These are phyloP conservation scores for Porites cylindrica DNA, from an alignment of 92 coral and sea anemone species.

Conservation along the genomic window DNA sequence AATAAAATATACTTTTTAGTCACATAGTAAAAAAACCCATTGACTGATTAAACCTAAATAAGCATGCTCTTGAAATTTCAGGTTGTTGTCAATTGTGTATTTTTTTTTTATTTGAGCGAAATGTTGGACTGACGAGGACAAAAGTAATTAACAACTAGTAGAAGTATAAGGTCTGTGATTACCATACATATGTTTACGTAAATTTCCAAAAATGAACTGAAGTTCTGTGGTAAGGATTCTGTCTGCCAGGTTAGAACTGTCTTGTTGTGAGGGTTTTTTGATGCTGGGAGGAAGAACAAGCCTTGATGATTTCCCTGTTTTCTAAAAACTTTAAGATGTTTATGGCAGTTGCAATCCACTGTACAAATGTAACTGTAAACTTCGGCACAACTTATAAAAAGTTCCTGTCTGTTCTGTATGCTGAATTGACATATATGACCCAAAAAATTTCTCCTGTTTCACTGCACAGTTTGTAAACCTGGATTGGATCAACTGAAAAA, in stretches of 20 bases:
- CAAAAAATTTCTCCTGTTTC: conserved; percentile 57
- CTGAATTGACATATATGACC: conserved; percentile 49
- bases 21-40: too few relatives aligned
- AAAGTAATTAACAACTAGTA: too few relatives aligned
- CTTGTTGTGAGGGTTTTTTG: conserved; percentile 25
- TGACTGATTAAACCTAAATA: too few relatives aligned
- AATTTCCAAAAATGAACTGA: too few relatives aligned
- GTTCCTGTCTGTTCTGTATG: conserved; percentile 42
- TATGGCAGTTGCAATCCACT: conserved; percentile 32
- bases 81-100: too few relatives aligned
- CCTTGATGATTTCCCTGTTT: conserved; percentile 34
- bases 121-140: too few relatives aligned
- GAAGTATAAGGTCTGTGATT: too few relatives aligned
- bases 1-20: too few relatives aligned
- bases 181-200: too few relatives aligned
- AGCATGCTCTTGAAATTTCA: too few relatives aligned
- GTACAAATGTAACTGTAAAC: not conserved
- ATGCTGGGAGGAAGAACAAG: conserved; percentile 35
- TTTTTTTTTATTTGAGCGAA: too few relatives aligned
- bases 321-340: conserved; percentile 39
- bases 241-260: conserved; percentile 17
- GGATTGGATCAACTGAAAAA: conserved; percentile 56
- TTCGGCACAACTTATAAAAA: conserved; percentile 31
- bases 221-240: conserved; percentile 2
- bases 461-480: conserved; percentile 56